Conservation (phyloP, 2,888 invertebrate genomes). For the Xylocampa areola region DNA sequence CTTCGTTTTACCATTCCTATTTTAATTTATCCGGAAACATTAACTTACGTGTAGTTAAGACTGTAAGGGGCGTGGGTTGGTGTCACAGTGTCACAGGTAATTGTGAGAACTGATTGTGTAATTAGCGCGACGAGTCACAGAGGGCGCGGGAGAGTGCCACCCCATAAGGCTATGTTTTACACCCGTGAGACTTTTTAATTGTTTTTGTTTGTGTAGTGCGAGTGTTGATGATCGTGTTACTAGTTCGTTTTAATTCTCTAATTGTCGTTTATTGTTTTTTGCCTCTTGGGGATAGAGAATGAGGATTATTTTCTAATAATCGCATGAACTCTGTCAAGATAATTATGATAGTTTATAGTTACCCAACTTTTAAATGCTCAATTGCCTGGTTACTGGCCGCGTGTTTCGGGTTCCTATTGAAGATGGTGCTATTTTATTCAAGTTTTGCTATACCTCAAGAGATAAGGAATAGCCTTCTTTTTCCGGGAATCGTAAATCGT, state of each 20-base stretch:
- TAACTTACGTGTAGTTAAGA: constrained; percentile 44
- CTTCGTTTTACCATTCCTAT: constrained; percentile 1
- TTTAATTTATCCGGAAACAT: constrained; percentile 28
- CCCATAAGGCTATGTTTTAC: constrained; percentile 75
- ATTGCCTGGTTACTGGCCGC: too few relatives aligned
- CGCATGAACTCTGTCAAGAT: too few relatives aligned
- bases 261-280: constrained; percentile 37
- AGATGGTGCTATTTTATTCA: too few relatives aligned
- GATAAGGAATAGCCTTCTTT: too few relatives aligned
- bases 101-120: constrained; percentile 88
- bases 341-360: too few relatives aligned
- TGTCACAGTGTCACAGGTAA: constrained; percentile 72
- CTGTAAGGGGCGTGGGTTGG: constrained; percentile 48
- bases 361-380: too few relatives aligned
- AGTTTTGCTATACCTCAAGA: too few relatives aligned
- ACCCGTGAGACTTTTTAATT: constrained; percentile 87
- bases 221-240: constrained; percentile 46
- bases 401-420: too few relatives aligned
- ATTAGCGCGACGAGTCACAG: constrained; percentile 85
- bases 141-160: constrained; percentile 84
- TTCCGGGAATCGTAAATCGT: too few relatives aligned
- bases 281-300: background rate
- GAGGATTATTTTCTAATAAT: too few relatives aligned
- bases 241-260: constrained; percentile 47
- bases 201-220: constrained; percentile 69